A percentile compares a stretch with the other conserved stretches of the same genome.
Conservation (phyloP, 2,888 invertebrate genomes). For the Esperia sulphurella region DNA sequence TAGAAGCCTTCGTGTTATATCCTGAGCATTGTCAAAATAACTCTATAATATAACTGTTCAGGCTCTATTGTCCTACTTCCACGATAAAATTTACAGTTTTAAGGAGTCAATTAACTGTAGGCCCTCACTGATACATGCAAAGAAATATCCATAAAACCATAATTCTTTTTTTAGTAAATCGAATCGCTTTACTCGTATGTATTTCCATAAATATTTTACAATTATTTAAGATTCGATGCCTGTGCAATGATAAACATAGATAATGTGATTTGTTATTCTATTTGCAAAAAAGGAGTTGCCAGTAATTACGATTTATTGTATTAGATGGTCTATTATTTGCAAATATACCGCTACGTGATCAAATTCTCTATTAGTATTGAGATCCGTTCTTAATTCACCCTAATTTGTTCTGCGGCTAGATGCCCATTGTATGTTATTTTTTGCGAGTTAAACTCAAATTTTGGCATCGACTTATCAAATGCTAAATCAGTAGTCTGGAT, state of each 20-base stretch:
- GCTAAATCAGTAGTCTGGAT: slow-evolving; percentile 16
- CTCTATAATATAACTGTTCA: not conserved
- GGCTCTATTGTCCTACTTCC: not conserved
- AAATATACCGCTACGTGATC: slow-evolving; percentile 35
- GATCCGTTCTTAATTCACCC: slow-evolving; percentile 29
- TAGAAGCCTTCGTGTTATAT: slow-evolving; percentile 31
- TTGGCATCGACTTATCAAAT: slow-evolving; percentile 45
- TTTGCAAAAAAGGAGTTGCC: slow-evolving; percentile 11
- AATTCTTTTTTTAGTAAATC: too few species aligned
- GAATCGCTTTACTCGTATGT: too few species aligned
- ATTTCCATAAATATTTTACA: too few species aligned
- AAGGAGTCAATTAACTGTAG: too few species aligned
- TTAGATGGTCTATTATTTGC: slow-evolving; percentile 22
- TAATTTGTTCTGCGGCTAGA: slow-evolving; percentile 50
- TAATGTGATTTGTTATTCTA: too few species aligned
- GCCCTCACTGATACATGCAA: too few species aligned
- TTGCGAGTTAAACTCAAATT: slow-evolving; percentile 35
- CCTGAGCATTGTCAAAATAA: slow-evolving; percentile 34
- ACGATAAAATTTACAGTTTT: too few species aligned
- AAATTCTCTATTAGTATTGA: slow-evolving; percentile 30
- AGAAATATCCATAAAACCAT: not conserved
- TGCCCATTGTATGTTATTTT: slow-evolving; percentile 49
- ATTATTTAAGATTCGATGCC: too few species aligned
- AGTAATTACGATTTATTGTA: slow-evolving; percentile 30
- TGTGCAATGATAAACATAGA: too few species aligned